phyloP scores from a whole-genome alignment of 2,888 invertebrate species.

The Linyphia triangularis region DNA sequence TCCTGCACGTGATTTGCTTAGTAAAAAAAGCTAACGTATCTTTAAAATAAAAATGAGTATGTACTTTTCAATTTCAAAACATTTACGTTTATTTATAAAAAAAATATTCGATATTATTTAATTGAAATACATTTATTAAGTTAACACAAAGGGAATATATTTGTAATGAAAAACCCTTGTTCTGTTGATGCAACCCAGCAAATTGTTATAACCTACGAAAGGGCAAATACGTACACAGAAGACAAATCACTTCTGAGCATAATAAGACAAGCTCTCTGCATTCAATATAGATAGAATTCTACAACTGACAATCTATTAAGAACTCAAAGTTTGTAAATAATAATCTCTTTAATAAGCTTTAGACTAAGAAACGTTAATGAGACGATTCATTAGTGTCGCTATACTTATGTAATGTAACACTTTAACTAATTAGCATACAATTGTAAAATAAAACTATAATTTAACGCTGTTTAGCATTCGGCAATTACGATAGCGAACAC shows the following conservation, averaged over 20 bases:
- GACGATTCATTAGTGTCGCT: not conserved
- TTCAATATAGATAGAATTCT: slow-evolving; percentile 39
- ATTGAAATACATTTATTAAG: no score
- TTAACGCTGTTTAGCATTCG: not conserved
- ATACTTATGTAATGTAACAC: not conserved
- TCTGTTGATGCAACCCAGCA: no score
- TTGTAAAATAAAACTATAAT: not conserved
- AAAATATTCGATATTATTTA: no score
- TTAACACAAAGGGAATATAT: no score
- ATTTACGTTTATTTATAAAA: no score
- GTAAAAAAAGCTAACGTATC: no score
- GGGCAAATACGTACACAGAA: not conserved
- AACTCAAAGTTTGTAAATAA: slow-evolving; percentile 71
- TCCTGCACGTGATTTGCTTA: no score
- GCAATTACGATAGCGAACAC: no score
- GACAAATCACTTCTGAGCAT: slow-evolving; percentile 1
- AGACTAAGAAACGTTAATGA: slow-evolving; percentile 10
- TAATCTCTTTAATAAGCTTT: slow-evolving; percentile 26
- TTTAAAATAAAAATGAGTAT: no score
- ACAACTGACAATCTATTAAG: slow-evolving; percentile 61
- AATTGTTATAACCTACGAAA: slow-evolving; percentile 13
- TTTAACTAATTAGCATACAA: not conserved
- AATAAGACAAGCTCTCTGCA: not conserved
- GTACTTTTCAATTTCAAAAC: no score
- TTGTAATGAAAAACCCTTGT: no score